Evolutionary conservation across 2,888 invertebrate genomes (phyloP).

Genomic region (Melanargia galathea): DNA sequence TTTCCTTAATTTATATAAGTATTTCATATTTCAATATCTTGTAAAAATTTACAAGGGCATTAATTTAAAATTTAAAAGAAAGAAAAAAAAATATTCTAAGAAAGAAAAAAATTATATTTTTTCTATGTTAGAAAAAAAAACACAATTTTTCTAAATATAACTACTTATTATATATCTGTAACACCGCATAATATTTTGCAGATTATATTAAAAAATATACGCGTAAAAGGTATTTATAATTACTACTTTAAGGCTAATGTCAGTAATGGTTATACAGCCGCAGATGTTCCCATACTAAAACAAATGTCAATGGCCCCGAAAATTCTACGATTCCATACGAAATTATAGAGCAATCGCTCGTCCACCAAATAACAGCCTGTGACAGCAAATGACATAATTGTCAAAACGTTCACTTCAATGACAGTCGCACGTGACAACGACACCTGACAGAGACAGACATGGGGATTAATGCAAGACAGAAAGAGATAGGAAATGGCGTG

Average conservation of each 20-base stretch:
- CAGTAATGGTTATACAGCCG: conserved; percentile 32
- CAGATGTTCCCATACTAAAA: conserved; percentile 77
- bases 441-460: conserved; percentile 54
- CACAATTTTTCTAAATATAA: too few species aligned
- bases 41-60: not conserved
- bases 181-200: not conserved
- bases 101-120: too few species aligned
- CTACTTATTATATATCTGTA: not conserved
- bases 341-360: conserved; percentile 79
- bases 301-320: conserved; percentile 70
- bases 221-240: not conserved
- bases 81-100: too few species aligned
- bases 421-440: conserved; percentile 78
- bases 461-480: conserved; percentile 43
- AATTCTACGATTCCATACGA: conserved; percentile 75
- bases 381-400: conserved; percentile 82
- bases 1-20: conserved; percentile 9
- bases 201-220: not conserved
- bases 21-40: not conserved
- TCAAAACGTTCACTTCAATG: conserved; percentile 80
- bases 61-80: not conserved
- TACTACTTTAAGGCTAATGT: not conserved
- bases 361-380: conserved; percentile 80
- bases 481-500: conserved; percentile 64
- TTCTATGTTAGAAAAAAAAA: too few species aligned